Conservation (phyloP, 2,113 vertebrate species). For the Charadrius vociferus region DNA sequence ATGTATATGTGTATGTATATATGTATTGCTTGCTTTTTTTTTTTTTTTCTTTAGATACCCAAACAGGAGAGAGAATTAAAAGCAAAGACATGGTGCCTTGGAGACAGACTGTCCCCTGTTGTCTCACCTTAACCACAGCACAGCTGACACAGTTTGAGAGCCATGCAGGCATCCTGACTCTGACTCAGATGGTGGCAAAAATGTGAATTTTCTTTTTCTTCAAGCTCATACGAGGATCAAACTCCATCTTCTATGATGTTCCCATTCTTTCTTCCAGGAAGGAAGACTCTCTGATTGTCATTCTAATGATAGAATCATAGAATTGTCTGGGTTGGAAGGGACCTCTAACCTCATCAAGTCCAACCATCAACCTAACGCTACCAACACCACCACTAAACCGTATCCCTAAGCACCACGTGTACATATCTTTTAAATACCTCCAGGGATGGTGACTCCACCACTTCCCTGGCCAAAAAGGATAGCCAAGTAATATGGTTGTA, state of each 20-base stretch:
- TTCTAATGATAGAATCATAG: background rate
- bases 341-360: no score
- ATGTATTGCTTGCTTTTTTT: rapidly evolving
- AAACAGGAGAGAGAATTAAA: background rate
- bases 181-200: background rate
- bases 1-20: background rate
- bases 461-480: background rate
- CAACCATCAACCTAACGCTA: no score
- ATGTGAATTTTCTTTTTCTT: background rate
- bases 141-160: background rate
- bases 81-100: background rate
- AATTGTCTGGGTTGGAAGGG: no score
- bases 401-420: no score
- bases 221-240: background rate
- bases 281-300: background rate
- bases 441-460: no score
- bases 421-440: no score
- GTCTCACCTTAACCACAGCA: background rate
- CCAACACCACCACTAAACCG: no score
- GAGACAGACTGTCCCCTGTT: background rate
- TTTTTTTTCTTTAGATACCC: background rate
- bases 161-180: background rate
- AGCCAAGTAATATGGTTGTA: background rate
- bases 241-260: background rate
- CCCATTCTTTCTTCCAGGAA: background rate